Conservation (phyloP, 23 tunicate species). For the Oikopleura vanhoeffeni region DNA sequence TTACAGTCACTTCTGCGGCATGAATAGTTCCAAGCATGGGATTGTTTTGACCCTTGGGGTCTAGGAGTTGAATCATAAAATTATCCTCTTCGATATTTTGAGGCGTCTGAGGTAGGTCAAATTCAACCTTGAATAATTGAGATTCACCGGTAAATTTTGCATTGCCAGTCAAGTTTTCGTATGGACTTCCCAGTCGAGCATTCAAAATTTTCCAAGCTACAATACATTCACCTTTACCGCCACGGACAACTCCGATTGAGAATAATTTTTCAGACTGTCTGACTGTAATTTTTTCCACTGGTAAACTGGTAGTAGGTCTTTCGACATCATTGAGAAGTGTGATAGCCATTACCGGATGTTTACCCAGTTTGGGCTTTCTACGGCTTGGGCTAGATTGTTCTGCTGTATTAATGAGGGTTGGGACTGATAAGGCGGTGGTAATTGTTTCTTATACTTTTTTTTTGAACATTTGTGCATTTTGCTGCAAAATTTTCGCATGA, state of each 20-base stretch:
- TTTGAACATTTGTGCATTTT: no score
- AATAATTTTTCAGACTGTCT: neutral
- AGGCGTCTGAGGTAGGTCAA: conserved; percentile 32
- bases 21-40: conserved; percentile 5
- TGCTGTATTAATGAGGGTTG: neutral
- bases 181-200: neutral
- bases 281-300: conserved; percentile 6
- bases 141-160: neutral
- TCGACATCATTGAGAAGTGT: neutral
- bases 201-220: conserved; percentile 5
- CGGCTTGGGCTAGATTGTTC: neutral
- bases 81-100: conserved; percentile 36
- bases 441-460: no score
- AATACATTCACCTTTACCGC: conserved; percentile 1
- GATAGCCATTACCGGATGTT: conserved; percentile 10
- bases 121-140: conserved; percentile 8
- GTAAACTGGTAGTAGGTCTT: neutral
- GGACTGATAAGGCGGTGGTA: conserved; percentile 3
- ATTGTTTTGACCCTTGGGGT: conserved; percentile 18
- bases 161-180: conserved; percentile 1
- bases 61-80: conserved; percentile 23
- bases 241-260: neutral
- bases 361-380: conserved; percentile 1
- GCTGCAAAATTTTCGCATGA: no score
- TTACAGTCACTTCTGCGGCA: conserved; percentile 27